These are phyloP conservation scores for Erpetoichthys calabaricus DNA, from an alignment of 2,797 vertebrate genomes.

Conservation along the genomic window DNA sequence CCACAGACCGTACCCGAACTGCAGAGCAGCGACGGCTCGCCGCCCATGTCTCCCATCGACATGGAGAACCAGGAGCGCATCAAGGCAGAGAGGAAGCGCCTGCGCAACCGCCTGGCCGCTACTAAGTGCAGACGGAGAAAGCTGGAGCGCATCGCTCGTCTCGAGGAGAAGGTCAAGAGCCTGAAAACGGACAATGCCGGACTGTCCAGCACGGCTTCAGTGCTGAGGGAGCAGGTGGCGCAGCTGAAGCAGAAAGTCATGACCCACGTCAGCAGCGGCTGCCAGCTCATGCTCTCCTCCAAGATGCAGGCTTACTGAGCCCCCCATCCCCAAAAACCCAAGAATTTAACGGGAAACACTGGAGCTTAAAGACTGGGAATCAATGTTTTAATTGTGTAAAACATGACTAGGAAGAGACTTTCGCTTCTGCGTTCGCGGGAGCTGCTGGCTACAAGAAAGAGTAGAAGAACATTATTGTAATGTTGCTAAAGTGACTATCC, in stretches of 20 bases:
- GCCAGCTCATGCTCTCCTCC: conserved; percentile 75
- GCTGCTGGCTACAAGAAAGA: background rate
- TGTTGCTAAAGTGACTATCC: background rate
- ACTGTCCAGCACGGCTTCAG: conserved; percentile 67
- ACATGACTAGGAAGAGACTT: background rate
- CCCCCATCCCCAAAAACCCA: conserved; percentile 19
- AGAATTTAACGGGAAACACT: conserved; percentile 13
- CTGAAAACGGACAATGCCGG: conserved; percentile 78
- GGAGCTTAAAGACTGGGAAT: conserved; percentile 37
- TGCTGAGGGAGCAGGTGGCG: conserved; percentile 77
- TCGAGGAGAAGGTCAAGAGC: conserved; percentile 81
- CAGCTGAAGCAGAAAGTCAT: conserved; percentile 83
- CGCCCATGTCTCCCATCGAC: conserved; percentile 77
- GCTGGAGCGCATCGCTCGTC: conserved; percentile 78
- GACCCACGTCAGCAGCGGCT: conserved; percentile 78
- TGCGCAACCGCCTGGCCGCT: conserved; percentile 78
- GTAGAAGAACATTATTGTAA: background rate
- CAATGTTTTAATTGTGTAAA: conserved; percentile 17
- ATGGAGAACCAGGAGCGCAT: conserved; percentile 78
- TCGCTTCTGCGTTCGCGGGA: background rate
- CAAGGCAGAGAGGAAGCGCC: conserved; percentile 78
- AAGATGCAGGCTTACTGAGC: conserved; percentile 61
- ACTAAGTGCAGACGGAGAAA: conserved; percentile 83
- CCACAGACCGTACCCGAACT: conserved; percentile 80
- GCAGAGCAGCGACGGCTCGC: conserved; percentile 66